A percentile compares a stretch with the other conserved stretches of the same genome.
These are phyloP conservation scores for Melanerpes formicivorus DNA, from an alignment of 2,113 vertebrate species.

Conservation along the genomic window DNA sequence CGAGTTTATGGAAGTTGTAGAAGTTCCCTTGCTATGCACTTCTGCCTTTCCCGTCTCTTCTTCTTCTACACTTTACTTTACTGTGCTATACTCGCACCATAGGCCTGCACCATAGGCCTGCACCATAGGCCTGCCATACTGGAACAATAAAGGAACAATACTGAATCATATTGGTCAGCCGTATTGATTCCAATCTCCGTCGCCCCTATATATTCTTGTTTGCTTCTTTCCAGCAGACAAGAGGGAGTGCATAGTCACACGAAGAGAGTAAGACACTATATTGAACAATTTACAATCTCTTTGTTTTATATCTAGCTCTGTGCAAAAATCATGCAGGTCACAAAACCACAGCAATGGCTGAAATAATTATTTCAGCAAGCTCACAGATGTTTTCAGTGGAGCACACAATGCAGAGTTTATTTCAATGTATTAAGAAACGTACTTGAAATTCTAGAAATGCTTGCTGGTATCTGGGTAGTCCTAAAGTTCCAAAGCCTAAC, in stretches of 20 bases:
- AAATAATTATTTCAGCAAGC: neutral
- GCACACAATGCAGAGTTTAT: neutral
- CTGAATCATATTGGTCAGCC: too few relatives aligned
- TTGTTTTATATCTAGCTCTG: neutral
- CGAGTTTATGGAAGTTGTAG: too few relatives aligned
- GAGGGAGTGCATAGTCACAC: rapidly evolving
- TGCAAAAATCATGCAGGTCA: neutral
- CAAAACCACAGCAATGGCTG: neutral
- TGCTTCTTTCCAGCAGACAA: neutral
- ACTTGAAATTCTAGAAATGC: neutral
- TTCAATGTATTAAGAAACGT: neutral
- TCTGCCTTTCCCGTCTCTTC: too few relatives aligned
- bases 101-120: too few relatives aligned
- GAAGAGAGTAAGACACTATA: neutral
- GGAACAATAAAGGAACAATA: too few relatives aligned
- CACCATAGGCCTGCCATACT: too few relatives aligned
- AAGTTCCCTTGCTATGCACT: too few relatives aligned
- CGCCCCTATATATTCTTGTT: neutral
- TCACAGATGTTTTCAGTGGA: neutral
- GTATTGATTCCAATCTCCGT: too few relatives aligned
- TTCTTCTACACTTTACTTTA: too few relatives aligned
- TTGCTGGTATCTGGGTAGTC: neutral
- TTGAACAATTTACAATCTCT: neutral
- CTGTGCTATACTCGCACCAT: too few relatives aligned
- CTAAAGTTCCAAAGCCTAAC: neutral